phyloP scores from a whole-genome alignment of 2,888 invertebrate genomes.

The Eledone cirrhosa region DNA sequence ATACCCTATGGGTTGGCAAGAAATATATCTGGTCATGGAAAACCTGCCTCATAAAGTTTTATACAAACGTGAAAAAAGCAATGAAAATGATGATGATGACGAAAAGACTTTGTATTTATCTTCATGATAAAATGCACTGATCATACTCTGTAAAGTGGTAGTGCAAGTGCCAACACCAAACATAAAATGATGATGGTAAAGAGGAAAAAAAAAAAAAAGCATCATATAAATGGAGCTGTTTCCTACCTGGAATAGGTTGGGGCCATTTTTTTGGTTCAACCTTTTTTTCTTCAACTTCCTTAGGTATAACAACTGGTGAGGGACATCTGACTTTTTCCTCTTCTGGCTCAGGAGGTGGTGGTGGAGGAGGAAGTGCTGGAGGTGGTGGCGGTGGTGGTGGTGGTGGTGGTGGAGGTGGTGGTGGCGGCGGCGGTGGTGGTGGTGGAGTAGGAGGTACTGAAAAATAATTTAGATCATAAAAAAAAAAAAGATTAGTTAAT shows the following conservation, averaged over 20 bases:
- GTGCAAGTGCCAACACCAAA: too few species aligned
- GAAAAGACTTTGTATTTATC: too few species aligned
- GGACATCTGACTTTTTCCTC: slow-evolving; percentile 35
- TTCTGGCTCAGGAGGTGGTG: slow-evolving; percentile 35
- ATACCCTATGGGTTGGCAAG: too few species aligned
- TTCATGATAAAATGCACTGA: too few species aligned
- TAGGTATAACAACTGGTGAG: slow-evolving; percentile 30
- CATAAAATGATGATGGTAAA: too few species aligned
- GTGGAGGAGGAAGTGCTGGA: slow-evolving; percentile 44
- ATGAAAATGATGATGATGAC: too few species aligned
- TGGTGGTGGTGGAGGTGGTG: slow-evolving; percentile 53
- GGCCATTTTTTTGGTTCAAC: slow-evolving; percentile 22
- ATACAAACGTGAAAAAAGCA: too few species aligned
- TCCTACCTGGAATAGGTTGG: slow-evolving; percentile 38
- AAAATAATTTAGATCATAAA: slow-evolving; percentile 32
- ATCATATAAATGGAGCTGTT: too few species aligned
- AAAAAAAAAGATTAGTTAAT: not conserved
- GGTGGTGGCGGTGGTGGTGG: slow-evolving; percentile 48
- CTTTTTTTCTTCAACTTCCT: slow-evolving; percentile 31
- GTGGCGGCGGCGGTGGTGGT: slow-evolving; percentile 38
- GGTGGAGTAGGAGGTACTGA: slow-evolving; percentile 57
- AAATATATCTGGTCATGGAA: too few species aligned
- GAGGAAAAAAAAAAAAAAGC: too few species aligned
- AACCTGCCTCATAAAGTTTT: too few species aligned
- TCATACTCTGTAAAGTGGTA: too few species aligned